Base-by-base conservation (phyloP, 2,888 invertebrate genomes). In the Andrena flavipes region DNA sequence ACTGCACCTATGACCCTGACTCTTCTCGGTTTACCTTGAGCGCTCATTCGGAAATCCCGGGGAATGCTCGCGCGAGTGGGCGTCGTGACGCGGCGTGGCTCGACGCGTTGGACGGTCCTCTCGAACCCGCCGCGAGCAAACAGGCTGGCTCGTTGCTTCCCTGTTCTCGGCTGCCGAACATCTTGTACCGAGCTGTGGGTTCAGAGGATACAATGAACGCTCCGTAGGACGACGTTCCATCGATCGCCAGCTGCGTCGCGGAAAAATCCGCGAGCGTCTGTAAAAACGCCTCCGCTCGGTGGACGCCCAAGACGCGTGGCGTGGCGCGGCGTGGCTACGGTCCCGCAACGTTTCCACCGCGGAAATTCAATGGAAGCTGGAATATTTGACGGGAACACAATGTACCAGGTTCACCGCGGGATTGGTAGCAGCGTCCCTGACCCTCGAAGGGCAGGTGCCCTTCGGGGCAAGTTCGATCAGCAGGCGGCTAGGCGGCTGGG, bases 1-100 rank as follows among this genome's bases (percentile, higher is more conserved):
- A 91, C 86, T 88, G 87, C 88, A 87, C 77, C 85, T 83, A 78
- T 84, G 90, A 90, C 89, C 90, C 89, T 90, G 91, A 85, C 76
- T 90, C 90, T 87, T 84, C 86, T 82, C 56, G 80, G 60, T 64
- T 85, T 87, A 88, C 86, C 88, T 88, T 88, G 80, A 79, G 82
- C 80, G 42, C 76, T 88, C 77, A 54, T 85, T 85, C 87, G 77
- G 71, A 78, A 82, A 78, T 79, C 75, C 69, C 80, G 60, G 78
- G 73, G 79, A 85, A 77, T 76, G 74, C 62, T 67, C n/a, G 63
- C 49, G 16, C 54, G 56, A 60, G 71, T 75, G 68, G 80, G 80
- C 54, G 80, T 2, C 16, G 42, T 16, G 42, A 42, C 42, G 42
- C 13, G 42, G 42, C 42, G 42, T 16, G 42, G 42, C 42, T 42